Evolutionary conservation across 37 sponge, comb jelly and placozoan genomes (phyloP), one percentile per base, ranked within the genome.

Genomic region (Geodia barretti): DNA sequence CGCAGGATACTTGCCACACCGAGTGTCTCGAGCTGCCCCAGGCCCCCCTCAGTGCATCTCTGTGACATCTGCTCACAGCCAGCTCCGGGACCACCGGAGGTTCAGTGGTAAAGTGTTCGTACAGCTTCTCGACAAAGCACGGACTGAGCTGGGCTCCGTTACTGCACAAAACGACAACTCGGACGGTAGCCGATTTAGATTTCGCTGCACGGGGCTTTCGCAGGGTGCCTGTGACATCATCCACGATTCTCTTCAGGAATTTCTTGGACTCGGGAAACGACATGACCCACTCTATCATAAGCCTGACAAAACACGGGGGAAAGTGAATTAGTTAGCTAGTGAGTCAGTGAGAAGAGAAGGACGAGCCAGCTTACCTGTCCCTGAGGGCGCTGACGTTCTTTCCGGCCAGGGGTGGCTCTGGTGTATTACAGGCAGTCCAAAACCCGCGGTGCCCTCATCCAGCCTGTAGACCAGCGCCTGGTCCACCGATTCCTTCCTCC

Each of bases 81-180:
- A 68, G 25, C 26, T 35, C 81, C 9, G n/a, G 21, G 21, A 72
- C 39, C 1, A 66, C 29, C 24, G 74, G 62, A 8, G 76, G 62
- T 28, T 43, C 73, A 60, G 9, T 58, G 35, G 3, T 14, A 42
- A 69, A 85, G 28, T 62, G 38, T 26, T 90, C 78, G 33, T 76
- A 76, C 17, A 90, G 67, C 66, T 69, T 71, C 82, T 90, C 90
- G 17, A 90, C 90, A 85, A 80, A 90, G 41, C 65, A 84, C 5
- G 77, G 82, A 43, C 82, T 81, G 37, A 77, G 72, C 0, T 76
- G 73, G n/a, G 72, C 33, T 5, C 90, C 90, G 39, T 61, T 80
- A 17, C 28, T 5, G 41, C 90, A 90, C 23, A 41, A 19, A 29
- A 90, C 47, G 20, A 37, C 75, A 40, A 90, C 82, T 21, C 69